Evolutionary conservation across 2,113 vertebrate species (phyloP).

Genomic region (Oreocharis arfaki): DNA sequence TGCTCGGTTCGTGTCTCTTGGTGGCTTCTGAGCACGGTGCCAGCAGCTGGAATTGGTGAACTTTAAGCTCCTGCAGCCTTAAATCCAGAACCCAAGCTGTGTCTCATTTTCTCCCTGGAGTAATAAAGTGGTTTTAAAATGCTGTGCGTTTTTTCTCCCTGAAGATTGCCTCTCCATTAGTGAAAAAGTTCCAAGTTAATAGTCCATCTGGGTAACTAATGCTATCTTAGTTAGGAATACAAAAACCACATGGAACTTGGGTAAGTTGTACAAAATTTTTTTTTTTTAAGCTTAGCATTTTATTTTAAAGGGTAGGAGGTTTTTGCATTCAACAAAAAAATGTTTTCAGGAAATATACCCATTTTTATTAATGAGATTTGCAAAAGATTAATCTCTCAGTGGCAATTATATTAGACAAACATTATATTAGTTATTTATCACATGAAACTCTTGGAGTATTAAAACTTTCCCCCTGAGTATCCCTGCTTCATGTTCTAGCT

Average conservation of each 20-base stretch:
- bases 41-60: background rate
- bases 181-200: background rate
- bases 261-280: background rate
- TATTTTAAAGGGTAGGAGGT: background rate
- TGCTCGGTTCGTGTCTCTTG: background rate
- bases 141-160: background rate
- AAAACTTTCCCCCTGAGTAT: background rate
- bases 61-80: background rate
- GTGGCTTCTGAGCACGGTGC: background rate
- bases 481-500: background rate
- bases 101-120: background rate
- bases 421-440: background rate
- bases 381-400: background rate
- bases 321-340: background rate
- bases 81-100: background rate
- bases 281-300: background rate
- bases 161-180: background rate
- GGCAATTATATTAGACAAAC: background rate
- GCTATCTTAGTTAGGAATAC: background rate
- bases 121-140: background rate
- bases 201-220: background rate
- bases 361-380: background rate
- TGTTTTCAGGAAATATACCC: background rate
- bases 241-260: rapidly evolving
- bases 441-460: background rate